phyloP scores from a whole-genome alignment of 1,140 invertebrate genomes.

The Macrobrachium nipponense region DNA sequence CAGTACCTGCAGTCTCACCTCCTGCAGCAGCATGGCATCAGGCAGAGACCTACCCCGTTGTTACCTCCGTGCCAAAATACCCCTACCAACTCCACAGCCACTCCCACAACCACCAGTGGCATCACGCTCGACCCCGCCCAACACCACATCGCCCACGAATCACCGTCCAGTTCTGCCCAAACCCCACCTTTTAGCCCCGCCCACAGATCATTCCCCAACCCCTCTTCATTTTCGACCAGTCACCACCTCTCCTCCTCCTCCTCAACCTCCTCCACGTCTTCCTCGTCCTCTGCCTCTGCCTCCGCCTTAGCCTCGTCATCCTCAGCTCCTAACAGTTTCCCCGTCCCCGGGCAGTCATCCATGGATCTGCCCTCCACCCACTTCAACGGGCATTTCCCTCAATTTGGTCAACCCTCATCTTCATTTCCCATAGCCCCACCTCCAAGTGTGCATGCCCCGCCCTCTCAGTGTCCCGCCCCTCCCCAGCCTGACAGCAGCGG shows the following conservation, averaged over 20 bases:
- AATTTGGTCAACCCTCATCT: conserved; percentile 40
- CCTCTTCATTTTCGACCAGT: conserved; percentile 10
- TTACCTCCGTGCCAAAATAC: conserved; percentile 10
- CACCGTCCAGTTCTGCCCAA: conserved; percentile 57
- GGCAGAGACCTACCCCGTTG: conserved; percentile 47
- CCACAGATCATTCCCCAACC: conserved; percentile 48
- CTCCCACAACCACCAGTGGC: background rate
- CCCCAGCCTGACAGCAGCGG: conserved; percentile 57
- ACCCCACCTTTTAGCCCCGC: conserved; percentile 45
- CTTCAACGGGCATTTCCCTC: conserved; percentile 38
- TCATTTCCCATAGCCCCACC: conserved; percentile 25
- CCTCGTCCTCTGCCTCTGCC: conserved; percentile 2
- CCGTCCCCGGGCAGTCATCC: conserved; percentile 14
- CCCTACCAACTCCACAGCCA: background rate
- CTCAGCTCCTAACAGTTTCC: conserved; percentile 23
- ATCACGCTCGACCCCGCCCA: conserved; percentile 41
- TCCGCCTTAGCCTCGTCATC: conserved; percentile 18
- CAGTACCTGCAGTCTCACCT: conserved; percentile 59
- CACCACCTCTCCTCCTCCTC: conserved; percentile 4
- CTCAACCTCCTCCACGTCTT: conserved; percentile 13
- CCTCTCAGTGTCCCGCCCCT: conserved; percentile 34
- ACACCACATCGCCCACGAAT: conserved; percentile 43
- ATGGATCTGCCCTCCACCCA: conserved; percentile 18
- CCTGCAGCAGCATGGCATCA: conserved; percentile 54
- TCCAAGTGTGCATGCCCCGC: conserved; percentile 12